These are phyloP conservation scores for Gymnopithys bicolor DNA, from an alignment of 2,797 vertebrate species.

Conservation along the genomic window DNA sequence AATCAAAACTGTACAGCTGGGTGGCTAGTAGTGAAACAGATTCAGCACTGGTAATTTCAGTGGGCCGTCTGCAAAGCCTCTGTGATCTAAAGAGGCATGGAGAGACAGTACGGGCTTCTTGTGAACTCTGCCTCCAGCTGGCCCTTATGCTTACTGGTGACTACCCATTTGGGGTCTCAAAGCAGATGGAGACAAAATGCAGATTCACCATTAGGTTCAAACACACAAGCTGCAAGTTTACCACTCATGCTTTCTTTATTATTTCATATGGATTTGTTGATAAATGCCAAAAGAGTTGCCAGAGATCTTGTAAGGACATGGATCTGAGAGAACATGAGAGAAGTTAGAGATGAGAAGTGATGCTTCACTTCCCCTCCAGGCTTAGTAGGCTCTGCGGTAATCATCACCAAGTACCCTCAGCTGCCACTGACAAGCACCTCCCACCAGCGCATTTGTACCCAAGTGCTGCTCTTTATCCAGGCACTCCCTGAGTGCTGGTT, in stretches of 20 bases:
- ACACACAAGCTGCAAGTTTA: background rate
- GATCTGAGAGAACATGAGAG: background rate
- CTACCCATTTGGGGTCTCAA: background rate
- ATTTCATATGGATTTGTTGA: background rate
- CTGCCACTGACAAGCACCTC: background rate
- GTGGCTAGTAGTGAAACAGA: background rate
- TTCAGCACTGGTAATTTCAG: background rate
- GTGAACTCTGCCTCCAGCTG: background rate
- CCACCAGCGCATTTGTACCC: rapidly evolving
- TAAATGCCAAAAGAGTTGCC: background rate
- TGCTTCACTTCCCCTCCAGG: background rate
- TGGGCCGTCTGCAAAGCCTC: background rate
- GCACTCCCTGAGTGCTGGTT: rapidly evolving
- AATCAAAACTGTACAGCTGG: background rate
- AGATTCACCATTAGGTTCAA: background rate
- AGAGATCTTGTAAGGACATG: background rate
- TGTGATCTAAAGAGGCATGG: background rate
- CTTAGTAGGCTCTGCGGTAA: background rate
- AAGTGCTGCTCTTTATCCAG: background rate
- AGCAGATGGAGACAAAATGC: background rate
- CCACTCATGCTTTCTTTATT: no score
- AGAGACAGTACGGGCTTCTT: background rate
- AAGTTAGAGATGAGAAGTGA: background rate
- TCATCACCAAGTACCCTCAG: rapidly evolving
- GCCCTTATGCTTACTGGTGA: background rate